A percentile compares a stretch with the other conserved stretches of the same genome.
Evolutionary conservation across 2,113 vertebrate genomes (phyloP).

Genomic region (Catharus minimus): DNA sequence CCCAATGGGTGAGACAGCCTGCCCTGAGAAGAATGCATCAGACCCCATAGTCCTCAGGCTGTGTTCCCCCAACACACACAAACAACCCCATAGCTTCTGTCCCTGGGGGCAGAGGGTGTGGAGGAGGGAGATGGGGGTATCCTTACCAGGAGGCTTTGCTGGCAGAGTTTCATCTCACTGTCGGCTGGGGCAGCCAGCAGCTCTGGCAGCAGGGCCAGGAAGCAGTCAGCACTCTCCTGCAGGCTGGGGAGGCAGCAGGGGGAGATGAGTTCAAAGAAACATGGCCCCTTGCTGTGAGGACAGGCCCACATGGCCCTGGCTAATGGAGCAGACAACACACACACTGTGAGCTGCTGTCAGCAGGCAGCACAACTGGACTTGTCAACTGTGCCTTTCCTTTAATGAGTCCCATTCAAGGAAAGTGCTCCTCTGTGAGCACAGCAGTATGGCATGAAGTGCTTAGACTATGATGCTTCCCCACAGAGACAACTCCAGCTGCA

Average conservation of each 20-base stretch:
- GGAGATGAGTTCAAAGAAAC: background rate
- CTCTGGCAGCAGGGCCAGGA: slow-evolving; percentile 57
- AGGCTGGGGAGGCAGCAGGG: slow-evolving; percentile 35
- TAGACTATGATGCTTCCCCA: background rate
- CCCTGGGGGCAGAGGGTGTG: background rate
- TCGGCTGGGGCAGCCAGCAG: slow-evolving; percentile 57
- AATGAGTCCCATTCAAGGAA: background rate
- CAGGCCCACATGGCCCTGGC: background rate
- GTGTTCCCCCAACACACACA: background rate
- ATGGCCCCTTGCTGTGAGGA: background rate
- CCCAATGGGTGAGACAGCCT: background rate
- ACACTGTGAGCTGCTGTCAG: background rate
- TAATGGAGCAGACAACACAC: background rate
- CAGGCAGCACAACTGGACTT: background rate
- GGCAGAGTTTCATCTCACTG: slow-evolving; percentile 42
- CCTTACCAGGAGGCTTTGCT: slow-evolving; percentile 74
- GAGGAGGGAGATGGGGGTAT: background rate
- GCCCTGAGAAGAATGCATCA: background rate
- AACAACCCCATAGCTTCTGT: background rate
- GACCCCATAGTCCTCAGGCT: background rate
- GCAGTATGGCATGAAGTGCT: rapidly evolving
- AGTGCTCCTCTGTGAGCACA: background rate
- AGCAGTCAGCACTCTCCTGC: slow-evolving; percentile 46
- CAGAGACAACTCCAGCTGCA: background rate
- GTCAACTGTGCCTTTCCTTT: background rate